Conservation (phyloP, 2,888 invertebrate species). For the Agrotis puta region DNA sequence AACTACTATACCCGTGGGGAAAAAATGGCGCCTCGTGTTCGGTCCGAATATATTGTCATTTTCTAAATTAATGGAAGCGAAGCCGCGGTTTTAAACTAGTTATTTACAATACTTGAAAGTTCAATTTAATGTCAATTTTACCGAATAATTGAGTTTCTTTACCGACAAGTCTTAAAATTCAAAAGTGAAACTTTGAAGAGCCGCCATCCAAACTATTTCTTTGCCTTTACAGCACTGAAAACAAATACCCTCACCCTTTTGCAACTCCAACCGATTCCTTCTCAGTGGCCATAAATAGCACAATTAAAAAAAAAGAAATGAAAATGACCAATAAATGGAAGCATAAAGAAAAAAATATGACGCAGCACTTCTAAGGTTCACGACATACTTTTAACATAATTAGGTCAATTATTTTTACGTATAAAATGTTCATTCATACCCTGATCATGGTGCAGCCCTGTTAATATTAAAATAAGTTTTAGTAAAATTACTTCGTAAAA, state of each 20-base stretch:
- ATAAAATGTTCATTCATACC: constrained; percentile 12
- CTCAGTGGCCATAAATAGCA: background rate
- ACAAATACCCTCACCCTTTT: background rate
- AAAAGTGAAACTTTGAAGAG: too few relatives aligned
- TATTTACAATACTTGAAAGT: too few relatives aligned
- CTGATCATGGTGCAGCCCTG: background rate
- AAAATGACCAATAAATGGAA: background rate
- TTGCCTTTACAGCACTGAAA: background rate
- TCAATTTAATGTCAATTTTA: too few relatives aligned
- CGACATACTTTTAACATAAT: constrained; percentile 31
- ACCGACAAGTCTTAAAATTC: background rate
- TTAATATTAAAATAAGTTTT: background rate
- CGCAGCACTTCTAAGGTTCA: background rate
- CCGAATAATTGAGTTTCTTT: background rate
- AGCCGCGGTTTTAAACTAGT: too few relatives aligned
- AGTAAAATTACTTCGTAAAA: background rate
- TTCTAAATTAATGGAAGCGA: too few relatives aligned
- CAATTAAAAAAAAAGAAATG: rapidly evolving
- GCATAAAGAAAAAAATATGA: constrained; percentile 12
- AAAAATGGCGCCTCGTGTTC: too few relatives aligned
- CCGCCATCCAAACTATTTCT: background rate
- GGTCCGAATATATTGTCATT: too few relatives aligned
- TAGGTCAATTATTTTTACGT: constrained; percentile 34
- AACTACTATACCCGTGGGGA: too few relatives aligned
- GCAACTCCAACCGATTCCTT: background rate